These are phyloP conservation scores for Manis javanica DNA, from an alignment of 2,797 vertebrate genomes.

Conservation along the genomic window DNA sequence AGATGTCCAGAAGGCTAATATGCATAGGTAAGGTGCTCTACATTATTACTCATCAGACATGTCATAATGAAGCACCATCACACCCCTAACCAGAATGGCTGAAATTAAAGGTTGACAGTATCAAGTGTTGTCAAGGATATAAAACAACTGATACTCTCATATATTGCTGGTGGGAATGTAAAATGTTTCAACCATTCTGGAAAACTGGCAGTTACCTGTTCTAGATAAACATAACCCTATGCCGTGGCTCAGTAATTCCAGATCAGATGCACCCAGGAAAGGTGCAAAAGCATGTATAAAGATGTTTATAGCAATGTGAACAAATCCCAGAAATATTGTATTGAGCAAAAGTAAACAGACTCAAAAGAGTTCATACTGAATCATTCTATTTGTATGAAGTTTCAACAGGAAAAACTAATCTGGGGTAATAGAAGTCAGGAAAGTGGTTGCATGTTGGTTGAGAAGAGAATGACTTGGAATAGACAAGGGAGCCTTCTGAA, in stretches of 20 bases:
- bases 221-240: neutral
- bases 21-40: neutral
- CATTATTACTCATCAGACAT: conserved; percentile 3
- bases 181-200: neutral
- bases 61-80: neutral
- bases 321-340: neutral
- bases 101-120: neutral
- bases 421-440: neutral
- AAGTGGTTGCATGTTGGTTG: neutral
- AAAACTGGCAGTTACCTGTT: neutral
- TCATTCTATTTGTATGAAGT: neutral
- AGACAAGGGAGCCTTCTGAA: neutral
- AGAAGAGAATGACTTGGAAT: neutral
- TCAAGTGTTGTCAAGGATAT: neutral
- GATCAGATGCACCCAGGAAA: neutral
- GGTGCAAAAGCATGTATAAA: neutral
- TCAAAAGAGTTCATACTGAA: neutral
- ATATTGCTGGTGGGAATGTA: neutral
- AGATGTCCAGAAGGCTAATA: neutral
- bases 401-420: conserved; percentile 29
- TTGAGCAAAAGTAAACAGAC: neutral
- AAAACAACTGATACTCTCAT: neutral
- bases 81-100: neutral
- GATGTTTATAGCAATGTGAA: neutral
- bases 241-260: neutral